A percentile compares a stretch with the other conserved stretches of the same genome.
Evolutionary conservation across 2,888 invertebrate genomes (phyloP).

Genomic region (Pammene fasciana): DNA sequence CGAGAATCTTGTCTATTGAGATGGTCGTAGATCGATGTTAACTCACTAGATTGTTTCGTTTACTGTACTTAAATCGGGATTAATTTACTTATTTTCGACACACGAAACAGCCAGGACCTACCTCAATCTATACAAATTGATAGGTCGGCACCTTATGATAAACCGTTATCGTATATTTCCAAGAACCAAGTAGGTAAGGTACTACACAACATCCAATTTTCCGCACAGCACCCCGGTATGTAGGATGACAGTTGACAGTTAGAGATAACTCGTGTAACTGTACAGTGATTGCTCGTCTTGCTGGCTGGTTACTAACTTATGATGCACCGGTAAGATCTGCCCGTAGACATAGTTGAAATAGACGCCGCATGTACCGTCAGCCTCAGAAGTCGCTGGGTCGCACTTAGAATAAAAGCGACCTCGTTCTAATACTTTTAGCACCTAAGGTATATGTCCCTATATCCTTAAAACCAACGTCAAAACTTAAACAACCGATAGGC

Average conservation of each 20-base stretch:
- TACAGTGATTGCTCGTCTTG: conserved; percentile 67
- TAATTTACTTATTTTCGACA: not conserved
- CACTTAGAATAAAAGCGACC: too few species aligned
- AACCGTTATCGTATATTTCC: conserved; percentile 37
- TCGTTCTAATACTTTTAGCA: too few species aligned
- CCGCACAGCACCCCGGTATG: conserved; percentile 45
- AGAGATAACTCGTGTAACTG: conserved; percentile 74
- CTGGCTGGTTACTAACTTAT: conserved; percentile 55
- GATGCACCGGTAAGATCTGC: conserved; percentile 14
- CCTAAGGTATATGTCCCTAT: too few species aligned
- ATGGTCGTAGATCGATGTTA: too few species aligned
- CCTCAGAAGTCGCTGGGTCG: not conserved
- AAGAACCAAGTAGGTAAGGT: not conserved
- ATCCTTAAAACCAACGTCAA: too few species aligned
- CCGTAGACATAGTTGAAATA: not conserved
- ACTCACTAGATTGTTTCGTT: not conserved
- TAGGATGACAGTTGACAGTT: conserved; percentile 69
- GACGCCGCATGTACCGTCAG: not conserved
- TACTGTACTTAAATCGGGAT: too few species aligned
- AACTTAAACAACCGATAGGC: too few species aligned
- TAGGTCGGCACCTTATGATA: not conserved
- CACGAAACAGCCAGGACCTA: too few species aligned
- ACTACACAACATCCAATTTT: conserved; percentile 34
- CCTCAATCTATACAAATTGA: not conserved
- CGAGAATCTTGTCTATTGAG: too few species aligned